Conservation (phyloP, 2,888 invertebrate species). For the Syrista parreyssii region DNA sequence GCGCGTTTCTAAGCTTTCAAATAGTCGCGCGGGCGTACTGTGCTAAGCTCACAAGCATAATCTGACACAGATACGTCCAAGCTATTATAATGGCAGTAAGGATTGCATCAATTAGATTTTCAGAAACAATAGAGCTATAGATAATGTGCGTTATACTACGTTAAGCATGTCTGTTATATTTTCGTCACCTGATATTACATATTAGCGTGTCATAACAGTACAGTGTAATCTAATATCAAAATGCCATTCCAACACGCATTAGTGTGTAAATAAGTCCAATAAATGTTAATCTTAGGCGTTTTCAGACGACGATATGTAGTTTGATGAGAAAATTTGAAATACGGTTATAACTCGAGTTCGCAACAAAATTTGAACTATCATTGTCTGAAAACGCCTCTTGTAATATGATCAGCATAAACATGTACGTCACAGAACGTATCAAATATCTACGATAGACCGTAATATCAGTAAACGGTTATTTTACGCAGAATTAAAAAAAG, state of each 20-base stretch:
- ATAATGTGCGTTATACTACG: background rate
- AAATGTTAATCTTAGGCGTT: background rate
- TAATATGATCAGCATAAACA: background rate
- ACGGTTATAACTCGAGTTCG: no score
- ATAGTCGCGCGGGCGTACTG: background rate
- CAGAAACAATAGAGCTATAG: background rate
- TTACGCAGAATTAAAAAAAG: background rate
- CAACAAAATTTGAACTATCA: no score
- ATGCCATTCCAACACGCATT: background rate
- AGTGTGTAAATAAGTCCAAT: background rate
- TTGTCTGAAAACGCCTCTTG: background rate
- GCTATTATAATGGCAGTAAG: background rate
- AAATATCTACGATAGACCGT: background rate
- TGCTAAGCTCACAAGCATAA: background rate
- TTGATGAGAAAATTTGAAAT: no score
- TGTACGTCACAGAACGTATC: background rate
- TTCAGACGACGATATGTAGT: no score
- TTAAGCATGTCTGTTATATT: background rate
- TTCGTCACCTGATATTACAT: background rate
- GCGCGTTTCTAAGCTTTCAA: background rate
- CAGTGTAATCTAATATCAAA: background rate
- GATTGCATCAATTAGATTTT: background rate
- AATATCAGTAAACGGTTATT: background rate
- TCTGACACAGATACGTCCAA: background rate
- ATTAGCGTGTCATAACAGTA: no score